A percentile compares a stretch with the other conserved stretches of the same genome.
These are phyloP conservation scores for Aquatica leii DNA, from an alignment of 2,888 invertebrate species.

Conservation along the genomic window DNA sequence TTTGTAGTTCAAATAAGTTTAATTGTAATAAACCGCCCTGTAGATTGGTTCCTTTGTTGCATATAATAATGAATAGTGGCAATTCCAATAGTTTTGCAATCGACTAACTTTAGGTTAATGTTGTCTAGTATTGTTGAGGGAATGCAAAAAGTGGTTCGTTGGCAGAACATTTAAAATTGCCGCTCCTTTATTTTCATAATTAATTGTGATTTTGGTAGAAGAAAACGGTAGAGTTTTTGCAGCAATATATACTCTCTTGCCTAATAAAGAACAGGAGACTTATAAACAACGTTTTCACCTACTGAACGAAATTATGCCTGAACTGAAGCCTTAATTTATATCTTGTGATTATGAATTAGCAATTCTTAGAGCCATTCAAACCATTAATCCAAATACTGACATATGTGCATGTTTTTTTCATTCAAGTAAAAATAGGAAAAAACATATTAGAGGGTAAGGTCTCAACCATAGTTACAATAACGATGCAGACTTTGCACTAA, in stretches of 20 bases:
- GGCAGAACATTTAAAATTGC: conserved; percentile 1
- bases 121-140: conserved; percentile 1
- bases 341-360: no score
- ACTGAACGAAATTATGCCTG: neutral
- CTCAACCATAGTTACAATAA: conserved; percentile 5
- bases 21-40: neutral
- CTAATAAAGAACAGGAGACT: neutral
- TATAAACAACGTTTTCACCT: neutral
- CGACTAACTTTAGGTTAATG: no score
- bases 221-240: neutral
- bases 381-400: neutral
- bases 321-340: no score
- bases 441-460: conserved; percentile 1
- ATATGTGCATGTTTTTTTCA: neutral
- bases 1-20: neutral
- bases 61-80: neutral
- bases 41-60: neutral
- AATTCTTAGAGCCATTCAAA: neutral
- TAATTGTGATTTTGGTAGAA: conserved; percentile 1
- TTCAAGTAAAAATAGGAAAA: neutral
- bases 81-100: neutral
- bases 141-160: conserved; percentile 2
- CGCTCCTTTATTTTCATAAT: neutral
- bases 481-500: no score
- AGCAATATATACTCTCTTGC: neutral